Percentiles rank a stretch among this genome's conserved stretches.
phyloP scores from a whole-genome alignment of 2,797 vertebrate genomes.

The Enteromius fasciolatus region DNA sequence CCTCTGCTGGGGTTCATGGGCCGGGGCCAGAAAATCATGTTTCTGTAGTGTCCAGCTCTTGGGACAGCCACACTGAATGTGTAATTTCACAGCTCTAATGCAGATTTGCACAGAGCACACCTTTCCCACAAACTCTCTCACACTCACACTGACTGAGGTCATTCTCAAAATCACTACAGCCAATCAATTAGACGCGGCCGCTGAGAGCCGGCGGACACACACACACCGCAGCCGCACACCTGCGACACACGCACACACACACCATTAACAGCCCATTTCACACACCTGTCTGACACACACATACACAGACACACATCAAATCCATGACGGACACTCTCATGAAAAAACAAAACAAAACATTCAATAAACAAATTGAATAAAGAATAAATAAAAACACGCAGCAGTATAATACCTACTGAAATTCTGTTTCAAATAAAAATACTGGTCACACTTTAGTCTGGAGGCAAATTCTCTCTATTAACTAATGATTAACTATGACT shows the following conservation, averaged over 20 bases:
- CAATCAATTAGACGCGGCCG: constrained; percentile 59
- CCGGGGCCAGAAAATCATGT: constrained; percentile 4
- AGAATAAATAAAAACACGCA: background rate
- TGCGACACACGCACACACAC: constrained; percentile 19
- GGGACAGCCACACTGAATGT: constrained; percentile 36
- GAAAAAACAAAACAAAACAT: background rate
- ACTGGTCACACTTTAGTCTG: background rate
- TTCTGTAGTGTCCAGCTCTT: constrained; percentile 38
- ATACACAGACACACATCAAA: background rate
- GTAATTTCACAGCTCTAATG: constrained; percentile 60
- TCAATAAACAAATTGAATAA: background rate
- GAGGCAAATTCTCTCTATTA: background rate
- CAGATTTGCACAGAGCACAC: constrained; percentile 52
- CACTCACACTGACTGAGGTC: constrained; percentile 48
- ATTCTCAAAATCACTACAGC: constrained; percentile 50
- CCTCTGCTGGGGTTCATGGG: constrained; percentile 2
- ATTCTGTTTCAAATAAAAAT: background rate
- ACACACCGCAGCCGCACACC: constrained; percentile 41
- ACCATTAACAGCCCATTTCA: constrained; percentile 1
- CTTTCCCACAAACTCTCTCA: constrained; percentile 39
- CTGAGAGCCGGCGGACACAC: constrained; percentile 40
- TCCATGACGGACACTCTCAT: background rate
- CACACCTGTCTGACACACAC: background rate
- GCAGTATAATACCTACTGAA: background rate
- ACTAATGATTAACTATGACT: background rate